phyloP scores from a whole-genome alignment of 2,888 invertebrate genomes.

The Sycophila texana region DNA sequence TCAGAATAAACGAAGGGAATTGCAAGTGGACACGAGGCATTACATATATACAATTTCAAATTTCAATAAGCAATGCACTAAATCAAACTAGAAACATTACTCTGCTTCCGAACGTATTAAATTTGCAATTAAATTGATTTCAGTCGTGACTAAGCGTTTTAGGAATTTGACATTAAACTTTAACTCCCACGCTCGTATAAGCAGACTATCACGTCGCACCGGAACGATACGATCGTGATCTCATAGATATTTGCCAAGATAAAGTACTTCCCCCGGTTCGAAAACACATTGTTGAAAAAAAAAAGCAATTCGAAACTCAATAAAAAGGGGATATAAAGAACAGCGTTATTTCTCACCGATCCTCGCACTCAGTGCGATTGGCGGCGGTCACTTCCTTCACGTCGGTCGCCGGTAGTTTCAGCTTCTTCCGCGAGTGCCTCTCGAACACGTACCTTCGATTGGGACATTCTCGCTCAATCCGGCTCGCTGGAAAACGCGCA shows the following conservation, averaged over 20 bases:
- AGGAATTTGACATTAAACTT: too few relatives aligned
- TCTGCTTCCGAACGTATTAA: too few relatives aligned
- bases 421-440: constrained; percentile 88
- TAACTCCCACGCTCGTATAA: too few relatives aligned
- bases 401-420: constrained; percentile 88
- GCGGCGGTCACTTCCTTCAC: constrained; percentile 90
- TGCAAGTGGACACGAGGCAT: too few relatives aligned
- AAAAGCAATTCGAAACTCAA: too few relatives aligned
- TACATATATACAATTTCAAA: too few relatives aligned
- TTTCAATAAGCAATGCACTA: too few relatives aligned
- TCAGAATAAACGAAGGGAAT: background rate
- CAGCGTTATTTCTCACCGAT: constrained; percentile 77
- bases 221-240: background rate
- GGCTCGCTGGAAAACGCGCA: constrained; percentile 79
- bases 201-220: background rate
- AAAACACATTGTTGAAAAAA: too few relatives aligned
- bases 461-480: constrained; percentile 92
- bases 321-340: background rate
- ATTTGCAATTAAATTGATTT: too few relatives aligned
- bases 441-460: constrained; percentile 93
- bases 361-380: constrained; percentile 92
- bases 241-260: constrained; percentile 10
- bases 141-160: too few relatives aligned
- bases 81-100: too few relatives aligned
- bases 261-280: background rate